Percentiles rank a stretch among this genome's conserved stretches.
Evolutionary conservation across 64 coral and sea anemone species (phyloP).

Genomic region (Montipora capricornis): DNA sequence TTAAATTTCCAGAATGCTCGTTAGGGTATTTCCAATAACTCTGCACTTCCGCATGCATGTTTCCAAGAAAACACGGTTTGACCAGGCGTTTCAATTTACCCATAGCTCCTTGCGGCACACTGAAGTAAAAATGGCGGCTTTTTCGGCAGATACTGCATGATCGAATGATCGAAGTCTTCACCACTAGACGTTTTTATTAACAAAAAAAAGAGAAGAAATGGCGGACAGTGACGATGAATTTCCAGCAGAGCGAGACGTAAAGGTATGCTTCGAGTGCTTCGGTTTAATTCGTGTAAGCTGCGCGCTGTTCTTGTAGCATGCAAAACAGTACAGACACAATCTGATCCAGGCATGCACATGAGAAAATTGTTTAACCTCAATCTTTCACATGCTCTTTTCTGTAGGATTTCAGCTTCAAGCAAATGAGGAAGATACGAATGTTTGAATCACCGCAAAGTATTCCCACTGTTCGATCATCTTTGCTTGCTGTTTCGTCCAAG

Average conservation of each 20-base stretch:
- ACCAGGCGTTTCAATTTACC: constrained; percentile 11
- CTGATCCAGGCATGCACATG: background rate
- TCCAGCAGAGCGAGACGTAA: constrained; percentile 74
- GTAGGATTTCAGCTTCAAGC: constrained; percentile 96
- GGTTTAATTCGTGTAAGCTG: no score
- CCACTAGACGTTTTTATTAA: background rate
- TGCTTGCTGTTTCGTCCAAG: constrained; percentile 87
- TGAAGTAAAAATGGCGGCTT: background rate
- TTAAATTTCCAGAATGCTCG: background rate
- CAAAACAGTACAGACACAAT: no score
- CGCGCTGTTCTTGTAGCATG: no score
- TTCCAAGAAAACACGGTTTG: background rate
- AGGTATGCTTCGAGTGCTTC: constrained; percentile 29
- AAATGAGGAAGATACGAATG: constrained; percentile 88
- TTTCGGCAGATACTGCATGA: no score
- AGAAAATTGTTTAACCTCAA: background rate
- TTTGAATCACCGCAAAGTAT: constrained; percentile 77
- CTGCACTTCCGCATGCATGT: background rate
- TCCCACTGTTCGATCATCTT: constrained; percentile 50
- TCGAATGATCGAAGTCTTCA: background rate
- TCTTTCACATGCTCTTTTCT: background rate
- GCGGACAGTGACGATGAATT: constrained; percentile 55
- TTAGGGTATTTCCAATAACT: background rate
- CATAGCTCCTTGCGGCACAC: background rate
- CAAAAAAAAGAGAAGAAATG: constrained; percentile 28